Percentiles rank a stretch among this genome's conserved stretches.
Evolutionary conservation across 2,888 invertebrate species (phyloP).

Genomic region (Torymus aiolomorphi): DNA sequence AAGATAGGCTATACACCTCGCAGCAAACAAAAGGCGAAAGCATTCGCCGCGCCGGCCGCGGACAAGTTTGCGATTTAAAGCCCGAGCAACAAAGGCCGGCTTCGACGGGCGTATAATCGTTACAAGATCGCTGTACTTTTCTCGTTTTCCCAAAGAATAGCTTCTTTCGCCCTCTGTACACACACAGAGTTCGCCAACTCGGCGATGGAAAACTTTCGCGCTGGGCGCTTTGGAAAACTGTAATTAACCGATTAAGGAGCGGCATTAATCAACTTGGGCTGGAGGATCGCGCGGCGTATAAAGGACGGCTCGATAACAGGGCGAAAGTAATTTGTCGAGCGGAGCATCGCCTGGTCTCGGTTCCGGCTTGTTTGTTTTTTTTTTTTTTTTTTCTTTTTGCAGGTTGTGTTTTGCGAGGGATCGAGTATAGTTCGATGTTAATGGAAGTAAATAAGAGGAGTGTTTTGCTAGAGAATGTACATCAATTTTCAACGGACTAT

Average conservation of each 20-base stretch:
- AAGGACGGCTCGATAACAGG: constrained; percentile 17
- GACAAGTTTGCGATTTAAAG: no score
- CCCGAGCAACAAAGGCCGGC: no score
- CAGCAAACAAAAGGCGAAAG: no score
- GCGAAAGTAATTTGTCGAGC: constrained; percentile 34
- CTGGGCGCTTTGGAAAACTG: constrained; percentile 34
- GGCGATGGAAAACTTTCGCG: neutral
- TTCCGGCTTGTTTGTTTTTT: no score
- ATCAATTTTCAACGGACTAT: no score
- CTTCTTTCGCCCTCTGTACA: neutral
- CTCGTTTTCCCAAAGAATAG: constrained; percentile 42
- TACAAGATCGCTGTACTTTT: constrained; percentile 35
- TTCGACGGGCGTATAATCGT: constrained; percentile 10
- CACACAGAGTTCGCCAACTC: constrained; percentile 16
- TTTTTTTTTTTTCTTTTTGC: no score
- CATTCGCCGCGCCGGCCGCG: no score
- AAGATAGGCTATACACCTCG: no score
- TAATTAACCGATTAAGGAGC: constrained; percentile 42
- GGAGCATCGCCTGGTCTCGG: neutral
- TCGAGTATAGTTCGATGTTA: no score
- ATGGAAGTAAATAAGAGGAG: no score
- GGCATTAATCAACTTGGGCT: constrained; percentile 43
- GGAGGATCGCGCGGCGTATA: neutral
- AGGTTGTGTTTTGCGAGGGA: no score
- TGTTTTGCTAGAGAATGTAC: no score